Base-by-base conservation (phyloP, 2,797 vertebrate species). In the Syngnathus rostellatus region DNA sequence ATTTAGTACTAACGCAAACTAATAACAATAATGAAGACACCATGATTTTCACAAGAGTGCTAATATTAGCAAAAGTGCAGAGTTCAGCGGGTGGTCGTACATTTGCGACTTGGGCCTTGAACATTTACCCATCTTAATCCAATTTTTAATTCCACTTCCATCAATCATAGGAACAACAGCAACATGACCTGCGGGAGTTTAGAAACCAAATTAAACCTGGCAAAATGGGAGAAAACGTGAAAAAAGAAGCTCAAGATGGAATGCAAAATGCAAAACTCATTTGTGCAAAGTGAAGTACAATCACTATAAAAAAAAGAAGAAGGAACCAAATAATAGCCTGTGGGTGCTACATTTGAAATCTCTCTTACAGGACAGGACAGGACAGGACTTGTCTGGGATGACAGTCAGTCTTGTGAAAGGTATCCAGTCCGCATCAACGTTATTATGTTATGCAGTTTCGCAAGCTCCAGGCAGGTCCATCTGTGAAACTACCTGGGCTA, bases 361-460 rank as follows among this genome's bases (percentile, higher is more conserved):
- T 16, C 12, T 7, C 58, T 60, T 11, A 31, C 41, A 64, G 25
- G 43, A 40, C 79, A 76, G 21, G 80, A 74, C 79, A 76, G 25
- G 80, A 75, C 46, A 23, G 23, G 53, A 73, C 76, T 70, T 80
- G 81, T 21, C 69, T 58, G 53, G 55, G 0, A 39, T 57, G 16
- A 68, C 43, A 46, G 58, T 62, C 17, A 48, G 51, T 21, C 3
- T 2, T 63, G 25, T 58, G 17, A 62, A 62, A 45, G n/a, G 39
- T 21, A 5, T 61, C 19, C 40, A 43, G 2, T 25, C 5, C 16
- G 25, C 25, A 25, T 8, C 16, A 31, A 31, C 31, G 31, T 31
- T 31, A 3, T 31, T 31, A 3, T 31, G 31, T 31, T 31, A 31
- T 31, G 31, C 57, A 39, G 37, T 59, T 59, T 40, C 58, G 1